phyloP scores from a whole-genome alignment of 2,113 vertebrate species.

The Pampusana beccarii region DNA sequence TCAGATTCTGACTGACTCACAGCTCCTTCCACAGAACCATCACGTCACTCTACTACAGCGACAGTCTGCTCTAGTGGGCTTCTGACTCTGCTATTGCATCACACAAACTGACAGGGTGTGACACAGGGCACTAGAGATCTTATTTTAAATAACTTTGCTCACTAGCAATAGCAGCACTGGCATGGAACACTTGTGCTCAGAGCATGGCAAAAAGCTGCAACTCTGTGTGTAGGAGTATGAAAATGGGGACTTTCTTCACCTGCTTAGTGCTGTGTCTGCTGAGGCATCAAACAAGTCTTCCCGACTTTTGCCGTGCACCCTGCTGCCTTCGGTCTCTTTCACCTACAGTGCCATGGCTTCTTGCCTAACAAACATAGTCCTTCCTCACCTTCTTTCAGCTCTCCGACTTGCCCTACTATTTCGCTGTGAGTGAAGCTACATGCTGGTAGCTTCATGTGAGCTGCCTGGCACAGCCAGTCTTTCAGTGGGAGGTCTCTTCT shows the following conservation, averaged over 20 bases:
- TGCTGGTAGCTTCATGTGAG: neutral
- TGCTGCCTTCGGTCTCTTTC: neutral
- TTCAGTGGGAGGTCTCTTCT: neutral
- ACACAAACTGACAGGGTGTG: neutral
- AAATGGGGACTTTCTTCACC: neutral
- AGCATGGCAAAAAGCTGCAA: neutral
- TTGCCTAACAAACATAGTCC: too few relatives aligned
- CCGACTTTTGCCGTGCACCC: neutral
- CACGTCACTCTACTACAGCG: neutral
- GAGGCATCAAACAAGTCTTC: neutral
- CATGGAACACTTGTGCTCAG: neutral
- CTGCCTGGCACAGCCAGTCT: neutral
- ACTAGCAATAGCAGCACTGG: rapidly evolving
- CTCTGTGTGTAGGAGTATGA: neutral
- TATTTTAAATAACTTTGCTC: neutral
- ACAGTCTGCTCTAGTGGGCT: neutral
- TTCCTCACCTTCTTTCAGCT: neutral
- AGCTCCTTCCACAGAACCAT: neutral
- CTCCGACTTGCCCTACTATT: neutral
- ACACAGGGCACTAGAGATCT: neutral
- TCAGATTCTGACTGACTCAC: neutral
- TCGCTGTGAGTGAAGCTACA: neutral
- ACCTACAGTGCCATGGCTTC: neutral
- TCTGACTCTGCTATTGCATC: neutral
- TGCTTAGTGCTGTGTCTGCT: neutral